A percentile compares a stretch with the other conserved stretches of the same genome.
phyloP scores from a whole-genome alignment of 2,797 vertebrate genomes.

The Chrysocyon brachyurus region DNA sequence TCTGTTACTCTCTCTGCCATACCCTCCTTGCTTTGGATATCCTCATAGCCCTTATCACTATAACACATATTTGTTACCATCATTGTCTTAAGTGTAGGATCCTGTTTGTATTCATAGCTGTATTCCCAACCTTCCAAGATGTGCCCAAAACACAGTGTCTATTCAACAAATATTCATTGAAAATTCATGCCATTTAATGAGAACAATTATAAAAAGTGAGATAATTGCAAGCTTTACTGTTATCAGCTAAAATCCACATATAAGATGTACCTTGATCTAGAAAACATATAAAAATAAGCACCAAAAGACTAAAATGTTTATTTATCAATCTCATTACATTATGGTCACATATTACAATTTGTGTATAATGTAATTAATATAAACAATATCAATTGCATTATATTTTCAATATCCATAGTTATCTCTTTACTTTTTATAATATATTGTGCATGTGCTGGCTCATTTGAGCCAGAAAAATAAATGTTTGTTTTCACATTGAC shows the following conservation, averaged over 20 bases:
- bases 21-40: background rate
- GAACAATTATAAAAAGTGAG: background rate
- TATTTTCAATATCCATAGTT: background rate
- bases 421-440: background rate
- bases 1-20: background rate
- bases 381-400: background rate
- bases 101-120: background rate
- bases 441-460: background rate
- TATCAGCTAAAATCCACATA: background rate
- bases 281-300: slow-evolving; percentile 27
- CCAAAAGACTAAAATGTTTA: slow-evolving; percentile 5
- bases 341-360: background rate
- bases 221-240: background rate
- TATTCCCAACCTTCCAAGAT: background rate
- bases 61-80: background rate
- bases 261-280: background rate
- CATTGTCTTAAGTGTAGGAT: background rate
- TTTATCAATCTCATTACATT: background rate
- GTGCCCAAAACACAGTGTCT: background rate
- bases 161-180: background rate
- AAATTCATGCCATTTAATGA: background rate
- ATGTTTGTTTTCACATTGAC: slow-evolving; percentile 31
- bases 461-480: slow-evolving; percentile 13
- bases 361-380: background rate
- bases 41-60: background rate